A percentile compares a stretch with the other conserved stretches of the same genome.
These are phyloP conservation scores for Hexactinellida sp. DNA, from an alignment of 37 sponge, comb jelly and placozoan genomes.

Conservation along the genomic window DNA sequence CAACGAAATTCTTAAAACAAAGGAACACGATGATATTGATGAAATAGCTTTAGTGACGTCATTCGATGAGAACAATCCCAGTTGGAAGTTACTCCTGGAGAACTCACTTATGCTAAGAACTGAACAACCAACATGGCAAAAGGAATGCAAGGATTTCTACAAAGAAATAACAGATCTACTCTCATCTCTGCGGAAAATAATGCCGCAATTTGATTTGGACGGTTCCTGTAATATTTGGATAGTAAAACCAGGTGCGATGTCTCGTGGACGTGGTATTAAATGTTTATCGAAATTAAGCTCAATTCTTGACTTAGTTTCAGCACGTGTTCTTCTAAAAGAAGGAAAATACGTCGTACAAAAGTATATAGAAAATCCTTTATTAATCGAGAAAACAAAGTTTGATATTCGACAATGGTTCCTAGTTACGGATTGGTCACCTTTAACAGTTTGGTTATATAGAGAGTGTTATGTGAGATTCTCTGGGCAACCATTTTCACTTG, in stretches of 20 bases:
- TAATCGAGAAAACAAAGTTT: slow-evolving; percentile 83
- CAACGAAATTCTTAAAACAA: slow-evolving; percentile 28
- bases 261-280: slow-evolving; percentile 78
- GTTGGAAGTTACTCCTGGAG: neutral
- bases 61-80: neutral
- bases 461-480: slow-evolving; percentile 82
- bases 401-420: slow-evolving; percentile 98
- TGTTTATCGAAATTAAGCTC: slow-evolving; percentile 46
- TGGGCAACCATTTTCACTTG: slow-evolving; percentile 52
- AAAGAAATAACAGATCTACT: neutral
- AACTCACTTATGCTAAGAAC: neutral
- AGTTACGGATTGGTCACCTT: slow-evolving; percentile 94
- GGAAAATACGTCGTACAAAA: slow-evolving; percentile 87
- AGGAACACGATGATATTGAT: slow-evolving; percentile 64
- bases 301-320: slow-evolving; percentile 43
- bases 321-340: slow-evolving; percentile 35
- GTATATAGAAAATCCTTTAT: slow-evolving; percentile 89
- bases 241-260: slow-evolving; percentile 87
- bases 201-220: slow-evolving; percentile 69
- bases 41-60: neutral
- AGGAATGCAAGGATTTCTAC: neutral
- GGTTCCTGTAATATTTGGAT: slow-evolving; percentile 87
- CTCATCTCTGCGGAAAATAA: neutral
- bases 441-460: slow-evolving; percentile 94
- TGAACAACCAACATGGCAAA: neutral